phyloP scores from a whole-genome alignment of 2,113 vertebrate species.

The Semnornis frantzii region DNA sequence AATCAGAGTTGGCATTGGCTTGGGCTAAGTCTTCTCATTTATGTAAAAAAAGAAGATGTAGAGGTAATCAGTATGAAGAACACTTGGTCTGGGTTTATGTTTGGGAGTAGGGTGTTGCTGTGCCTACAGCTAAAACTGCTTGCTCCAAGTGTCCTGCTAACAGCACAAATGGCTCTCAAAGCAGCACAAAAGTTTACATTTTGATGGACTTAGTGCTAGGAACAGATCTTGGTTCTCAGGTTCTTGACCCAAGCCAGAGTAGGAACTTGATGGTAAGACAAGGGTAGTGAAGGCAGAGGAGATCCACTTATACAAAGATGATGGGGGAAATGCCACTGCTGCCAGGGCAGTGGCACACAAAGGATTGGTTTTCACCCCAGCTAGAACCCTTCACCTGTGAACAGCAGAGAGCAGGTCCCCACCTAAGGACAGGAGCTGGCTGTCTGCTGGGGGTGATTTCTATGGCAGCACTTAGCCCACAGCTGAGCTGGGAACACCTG shows the following conservation, averaged over 20 bases:
- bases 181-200: background rate
- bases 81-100: background rate
- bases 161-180: background rate
- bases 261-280: background rate
- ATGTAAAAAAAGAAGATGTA: background rate
- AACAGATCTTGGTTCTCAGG: background rate
- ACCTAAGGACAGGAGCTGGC: fast-evolving
- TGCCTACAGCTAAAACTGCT: background rate
- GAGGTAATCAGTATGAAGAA: background rate
- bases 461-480: background rate
- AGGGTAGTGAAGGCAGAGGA: background rate
- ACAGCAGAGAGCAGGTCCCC: background rate
- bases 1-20: background rate
- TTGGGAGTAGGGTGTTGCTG: background rate
- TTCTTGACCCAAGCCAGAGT: background rate
- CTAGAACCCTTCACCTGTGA: background rate
- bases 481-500: too few species aligned
- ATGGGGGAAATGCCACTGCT: fast-evolving
- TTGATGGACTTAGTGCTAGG: background rate
- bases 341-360: fast-evolving
- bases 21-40: background rate
- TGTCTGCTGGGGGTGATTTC: background rate
- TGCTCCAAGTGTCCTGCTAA: background rate
- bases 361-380: background rate
- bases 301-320: background rate